Base-by-base conservation (phyloP, 2,113 vertebrate species). In the Acrocephalus arundinaceus region DNA sequence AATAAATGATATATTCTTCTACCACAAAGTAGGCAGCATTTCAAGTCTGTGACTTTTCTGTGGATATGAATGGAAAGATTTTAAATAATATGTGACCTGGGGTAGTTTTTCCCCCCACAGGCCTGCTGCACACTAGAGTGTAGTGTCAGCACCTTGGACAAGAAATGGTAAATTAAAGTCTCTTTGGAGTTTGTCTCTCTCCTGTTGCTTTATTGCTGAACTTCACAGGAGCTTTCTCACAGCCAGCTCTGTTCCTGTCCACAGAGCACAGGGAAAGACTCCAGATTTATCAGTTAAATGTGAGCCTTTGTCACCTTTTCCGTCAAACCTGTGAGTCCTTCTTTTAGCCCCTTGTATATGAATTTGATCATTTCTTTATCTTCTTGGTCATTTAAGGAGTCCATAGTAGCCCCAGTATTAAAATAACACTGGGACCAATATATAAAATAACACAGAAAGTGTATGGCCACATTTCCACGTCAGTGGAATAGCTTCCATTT, bases 1-100 rank as follows among this genome's bases (percentile, higher is more conserved):
- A 96, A 94, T 92, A 86, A 87, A 93, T 90, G 45, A 85, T 90
- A 73, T 30, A 14, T 91, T 96, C 37, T 75, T 16, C 48, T 61
- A 11, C 59, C 65, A 30, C 79, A 52, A 81, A 91, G 48, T 21
- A 90, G 63, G 72, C 55, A 78, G 5, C 57, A 9, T 65, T 92
- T 92, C 59, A 59, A 92, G n/a, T 41, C 61, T 78, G 7, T 67
- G 80, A 62, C 33, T 90, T n/a, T 80, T 90, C 54, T 28, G 66
- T 75, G 83, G 61, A 11, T 65, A 16, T 62, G 90, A 90, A 86
- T 86, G 73, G 88, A 72, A 28, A 78, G 18, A 15, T 19, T 90
- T 37, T 54, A 51, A 84, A 71, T 27, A 33, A 43, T 24, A 25
- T 3, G 3, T 55, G 71, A 54, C 4, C 4, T 2, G 41, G 62